Percentiles rank a stretch among this genome's conserved stretches.
Evolutionary conservation across 2,113 vertebrate genomes (phyloP).

Genomic region (Carassius carassius): DNA sequence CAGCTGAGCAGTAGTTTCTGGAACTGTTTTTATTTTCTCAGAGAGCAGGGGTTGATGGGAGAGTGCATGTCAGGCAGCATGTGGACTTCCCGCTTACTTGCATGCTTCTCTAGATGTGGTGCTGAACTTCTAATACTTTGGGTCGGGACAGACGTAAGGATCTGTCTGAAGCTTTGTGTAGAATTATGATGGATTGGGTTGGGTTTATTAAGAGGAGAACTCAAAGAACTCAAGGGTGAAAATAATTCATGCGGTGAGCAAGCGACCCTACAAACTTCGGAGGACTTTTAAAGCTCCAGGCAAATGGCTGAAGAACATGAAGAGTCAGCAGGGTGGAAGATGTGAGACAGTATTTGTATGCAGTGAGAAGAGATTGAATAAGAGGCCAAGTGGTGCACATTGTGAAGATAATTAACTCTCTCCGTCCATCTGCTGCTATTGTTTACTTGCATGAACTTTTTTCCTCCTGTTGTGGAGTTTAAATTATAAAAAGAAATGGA

Average conservation of each 20-base stretch:
- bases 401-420: slow-evolving; percentile 62
- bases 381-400: slow-evolving; percentile 63
- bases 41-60: slow-evolving; percentile 22
- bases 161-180: not conserved
- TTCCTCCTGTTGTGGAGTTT: too few species aligned
- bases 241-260: slow-evolving; percentile 8
- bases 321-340: slow-evolving; percentile 16
- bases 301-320: slow-evolving; percentile 14
- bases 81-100: slow-evolving; percentile 4
- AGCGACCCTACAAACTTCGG: slow-evolving; percentile 14
- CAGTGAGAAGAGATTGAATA: slow-evolving; percentile 49
- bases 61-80: not conserved
- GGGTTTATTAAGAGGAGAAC: slow-evolving; percentile 23
- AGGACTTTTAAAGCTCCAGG: slow-evolving; percentile 10
- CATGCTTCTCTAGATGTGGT: slow-evolving; percentile 12
- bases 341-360: slow-evolving; percentile 31
- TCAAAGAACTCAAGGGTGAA: not conserved
- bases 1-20: slow-evolving; percentile 6
- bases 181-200: slow-evolving; percentile 20
- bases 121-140: not conserved
- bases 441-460: slow-evolving; percentile 43
- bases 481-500: too few species aligned
- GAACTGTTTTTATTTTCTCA: slow-evolving; percentile 30
- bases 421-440: slow-evolving; percentile 63
- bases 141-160: slow-evolving; percentile 4